Evolutionary conservation across 2,797 vertebrate genomes (phyloP).

Genomic region (Aotus griseimembra): DNA sequence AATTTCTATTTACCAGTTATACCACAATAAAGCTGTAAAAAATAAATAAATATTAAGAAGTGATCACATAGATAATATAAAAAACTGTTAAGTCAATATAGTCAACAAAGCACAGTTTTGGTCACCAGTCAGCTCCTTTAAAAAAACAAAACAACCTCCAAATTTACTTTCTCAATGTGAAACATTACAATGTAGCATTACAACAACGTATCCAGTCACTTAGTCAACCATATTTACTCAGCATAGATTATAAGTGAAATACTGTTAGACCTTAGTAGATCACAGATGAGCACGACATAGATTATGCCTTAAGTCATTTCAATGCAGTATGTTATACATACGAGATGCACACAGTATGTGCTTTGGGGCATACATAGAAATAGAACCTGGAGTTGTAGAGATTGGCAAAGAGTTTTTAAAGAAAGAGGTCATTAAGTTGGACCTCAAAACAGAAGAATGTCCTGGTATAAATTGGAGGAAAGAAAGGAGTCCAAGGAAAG

Average conservation of each 20-base stretch:
- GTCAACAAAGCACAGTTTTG: constrained; percentile 67
- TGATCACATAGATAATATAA: constrained; percentile 74
- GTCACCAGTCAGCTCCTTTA: background rate
- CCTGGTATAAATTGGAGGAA: background rate
- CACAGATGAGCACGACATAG: background rate
- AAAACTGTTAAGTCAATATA: constrained; percentile 72
- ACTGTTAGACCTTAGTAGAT: background rate
- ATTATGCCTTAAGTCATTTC: background rate
- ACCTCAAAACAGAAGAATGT: constrained; percentile 18
- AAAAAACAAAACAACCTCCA: background rate
- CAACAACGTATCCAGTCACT: background rate
- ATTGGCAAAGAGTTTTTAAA: background rate
- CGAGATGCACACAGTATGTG: background rate
- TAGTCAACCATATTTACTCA: background rate
- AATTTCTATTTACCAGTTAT: background rate
- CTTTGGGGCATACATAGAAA: background rate
- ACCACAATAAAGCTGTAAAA: background rate
- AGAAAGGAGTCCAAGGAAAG: background rate
- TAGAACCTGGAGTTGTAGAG: background rate
- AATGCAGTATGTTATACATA: background rate
- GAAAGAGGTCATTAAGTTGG: background rate
- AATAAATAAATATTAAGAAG: constrained; percentile 39
- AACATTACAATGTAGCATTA: background rate
- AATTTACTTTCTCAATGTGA: background rate
- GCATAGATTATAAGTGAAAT: background rate